Evolutionary conservation across 2,888 invertebrate genomes (phyloP).

Genomic region (Cataglyphis rosenhaueri): DNA sequence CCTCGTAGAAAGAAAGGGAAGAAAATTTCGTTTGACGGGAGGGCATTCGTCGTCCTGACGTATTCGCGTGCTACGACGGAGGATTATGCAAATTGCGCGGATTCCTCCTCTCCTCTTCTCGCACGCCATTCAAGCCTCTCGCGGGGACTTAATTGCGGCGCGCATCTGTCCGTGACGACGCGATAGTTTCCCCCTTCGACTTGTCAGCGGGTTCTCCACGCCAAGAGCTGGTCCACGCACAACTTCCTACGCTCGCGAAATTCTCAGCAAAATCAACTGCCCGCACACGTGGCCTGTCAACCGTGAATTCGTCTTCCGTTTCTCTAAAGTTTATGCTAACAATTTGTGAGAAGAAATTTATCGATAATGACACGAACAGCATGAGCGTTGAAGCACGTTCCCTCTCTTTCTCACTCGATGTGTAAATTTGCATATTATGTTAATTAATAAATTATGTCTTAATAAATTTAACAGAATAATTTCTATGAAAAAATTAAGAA

Average conservation of each 20-base stretch:
- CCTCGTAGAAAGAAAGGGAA: not conserved
- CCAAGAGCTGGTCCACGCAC: conserved; percentile 30
- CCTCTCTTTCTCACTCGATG: not conserved
- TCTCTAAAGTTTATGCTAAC: conserved; percentile 19
- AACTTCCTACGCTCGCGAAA: conserved; percentile 49
- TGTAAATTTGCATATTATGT: not conserved
- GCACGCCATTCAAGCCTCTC: conserved; percentile 47
- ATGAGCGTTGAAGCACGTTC: not conserved
- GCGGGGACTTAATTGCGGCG: conserved; percentile 59
- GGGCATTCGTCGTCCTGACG: conserved; percentile 41
- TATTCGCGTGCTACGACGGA: conserved; percentile 35
- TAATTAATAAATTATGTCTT: not conserved
- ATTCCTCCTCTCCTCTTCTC: conserved; percentile 18
- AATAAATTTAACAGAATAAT: not conserved
- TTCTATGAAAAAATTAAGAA: not conserved
- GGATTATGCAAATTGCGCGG: conserved; percentile 60
- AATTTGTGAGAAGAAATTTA: not conserved
- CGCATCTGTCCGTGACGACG: conserved; percentile 21
- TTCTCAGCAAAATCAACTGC: conserved; percentile 30
- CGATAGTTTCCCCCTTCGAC: conserved; percentile 37
- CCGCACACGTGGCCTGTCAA: conserved; percentile 29
- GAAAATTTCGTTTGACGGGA: conserved; percentile 8
- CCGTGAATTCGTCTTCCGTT: conserved; percentile 23
- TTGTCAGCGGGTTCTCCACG: conserved; percentile 53
- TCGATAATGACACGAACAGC: conserved; percentile 27